phyloP scores from a whole-genome alignment of 1,140 invertebrate species.

The Calycopis cecrops region DNA sequence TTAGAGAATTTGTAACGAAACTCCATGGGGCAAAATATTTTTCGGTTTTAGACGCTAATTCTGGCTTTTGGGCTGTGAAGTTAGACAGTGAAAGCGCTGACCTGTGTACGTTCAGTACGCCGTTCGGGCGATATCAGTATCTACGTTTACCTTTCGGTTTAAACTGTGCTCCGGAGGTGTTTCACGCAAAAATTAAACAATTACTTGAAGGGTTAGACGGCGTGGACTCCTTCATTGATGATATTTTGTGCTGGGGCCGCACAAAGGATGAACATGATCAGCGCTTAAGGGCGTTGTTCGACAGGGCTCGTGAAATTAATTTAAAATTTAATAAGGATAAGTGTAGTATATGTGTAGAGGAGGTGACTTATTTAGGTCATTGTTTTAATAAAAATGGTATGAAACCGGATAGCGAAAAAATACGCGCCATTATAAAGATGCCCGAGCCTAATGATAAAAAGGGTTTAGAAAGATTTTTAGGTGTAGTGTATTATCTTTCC shows the following conservation, averaged over 20 bases:
- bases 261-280: not conserved
- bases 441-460: no score
- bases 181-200: conserved; percentile 19
- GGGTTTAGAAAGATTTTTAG: no score
- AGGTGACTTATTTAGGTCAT: no score
- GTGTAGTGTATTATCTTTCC: no score
- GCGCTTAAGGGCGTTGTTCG: not conserved
- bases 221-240: not conserved
- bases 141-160: conserved; percentile 31
- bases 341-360: no score
- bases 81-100: conserved; percentile 26
- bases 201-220: not conserved
- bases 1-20: no score
- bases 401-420: no score
- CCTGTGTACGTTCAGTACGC: conserved; percentile 28
- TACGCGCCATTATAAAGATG: no score
- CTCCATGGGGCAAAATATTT: conserved; percentile 17
- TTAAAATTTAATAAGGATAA: no score
- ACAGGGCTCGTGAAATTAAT: no score
- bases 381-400: no score
- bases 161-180: conserved; percentile 26
- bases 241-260: not conserved
- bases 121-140: conserved; percentile 38
- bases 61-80: conserved; percentile 17
- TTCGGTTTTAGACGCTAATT: conserved; percentile 15